Conservation (phyloP, 2,113 vertebrate species). For the Apodemus speciosus region DNA sequence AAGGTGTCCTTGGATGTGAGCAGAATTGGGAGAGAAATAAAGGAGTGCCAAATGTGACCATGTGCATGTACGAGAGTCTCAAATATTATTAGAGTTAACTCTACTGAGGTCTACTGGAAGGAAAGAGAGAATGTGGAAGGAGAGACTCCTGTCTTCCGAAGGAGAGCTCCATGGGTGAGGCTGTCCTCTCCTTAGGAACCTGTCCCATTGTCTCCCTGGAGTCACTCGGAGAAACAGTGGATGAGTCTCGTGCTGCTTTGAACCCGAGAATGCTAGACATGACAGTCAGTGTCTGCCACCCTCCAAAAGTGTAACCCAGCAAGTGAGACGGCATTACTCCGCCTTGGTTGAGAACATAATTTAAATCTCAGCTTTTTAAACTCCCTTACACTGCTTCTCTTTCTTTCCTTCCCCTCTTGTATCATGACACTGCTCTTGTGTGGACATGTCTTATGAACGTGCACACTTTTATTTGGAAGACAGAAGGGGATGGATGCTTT, state of each 20-base stretch:
- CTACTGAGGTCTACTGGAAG: too few relatives aligned
- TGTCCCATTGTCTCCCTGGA: not conserved
- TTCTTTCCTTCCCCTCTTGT: not conserved
- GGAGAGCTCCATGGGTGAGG: not conserved
- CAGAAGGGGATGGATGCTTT: not conserved
- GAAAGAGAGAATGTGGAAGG: not conserved
- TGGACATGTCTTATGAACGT: too few relatives aligned
- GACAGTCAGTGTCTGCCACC: accelerated
- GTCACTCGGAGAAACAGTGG: not conserved
- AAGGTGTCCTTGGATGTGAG: not conserved
- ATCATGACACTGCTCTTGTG: not conserved
- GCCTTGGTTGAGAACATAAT: not conserved
- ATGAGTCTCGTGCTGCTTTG: not conserved
- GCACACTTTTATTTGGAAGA: not conserved
- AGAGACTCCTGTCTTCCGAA: not conserved
- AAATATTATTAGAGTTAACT: not conserved
- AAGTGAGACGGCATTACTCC: not conserved
- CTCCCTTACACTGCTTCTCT: not conserved
- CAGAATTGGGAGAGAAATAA: not conserved
- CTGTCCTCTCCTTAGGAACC: not conserved
- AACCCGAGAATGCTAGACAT: not conserved
- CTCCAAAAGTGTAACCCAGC: not conserved
- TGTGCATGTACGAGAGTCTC: not conserved
- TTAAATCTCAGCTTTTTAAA: not conserved
- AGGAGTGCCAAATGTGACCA: not conserved